Percentiles rank a stretch among this genome's conserved stretches.
Evolutionary conservation across 2,113 vertebrate genomes (phyloP).

Genomic region (Pavo muticus): DNA sequence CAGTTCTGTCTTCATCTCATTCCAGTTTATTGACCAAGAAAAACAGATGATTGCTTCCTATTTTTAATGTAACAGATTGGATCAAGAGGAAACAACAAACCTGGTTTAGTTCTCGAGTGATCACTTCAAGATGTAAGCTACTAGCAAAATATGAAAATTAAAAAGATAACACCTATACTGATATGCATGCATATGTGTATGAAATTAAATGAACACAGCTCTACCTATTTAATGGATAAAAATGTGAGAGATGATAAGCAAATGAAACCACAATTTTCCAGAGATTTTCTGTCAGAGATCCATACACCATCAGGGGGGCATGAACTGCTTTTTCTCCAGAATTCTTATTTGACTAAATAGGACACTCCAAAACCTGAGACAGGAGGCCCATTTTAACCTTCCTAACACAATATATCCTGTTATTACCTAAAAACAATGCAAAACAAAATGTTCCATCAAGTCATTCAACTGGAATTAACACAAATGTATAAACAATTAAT

Average conservation of each 20-base stretch:
- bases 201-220: not conserved
- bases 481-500: not conserved
- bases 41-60: not conserved
- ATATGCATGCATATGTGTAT: fast-evolving
- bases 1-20: not conserved
- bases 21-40: not conserved
- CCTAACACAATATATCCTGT: not conserved
- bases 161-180: not conserved
- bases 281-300: not conserved
- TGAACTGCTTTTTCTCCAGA: not conserved
- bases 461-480: not conserved
- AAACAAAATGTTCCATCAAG: not conserved
- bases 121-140: not conserved
- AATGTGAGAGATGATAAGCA: not conserved
- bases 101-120: not conserved
- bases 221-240: not conserved
- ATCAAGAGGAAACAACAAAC: not conserved
- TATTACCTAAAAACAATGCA: not conserved
- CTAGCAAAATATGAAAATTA: not conserved
- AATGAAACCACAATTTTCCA: not conserved
- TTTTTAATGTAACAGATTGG: not conserved
- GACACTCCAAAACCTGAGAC: not conserved
- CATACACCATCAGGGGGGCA: not conserved
- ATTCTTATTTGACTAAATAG: not conserved
- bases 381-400: not conserved